Percentiles rank a stretch among this genome's conserved stretches.
These are phyloP conservation scores for Channallabes apus DNA, from an alignment of 2,797 vertebrate genomes.

Conservation along the genomic window DNA sequence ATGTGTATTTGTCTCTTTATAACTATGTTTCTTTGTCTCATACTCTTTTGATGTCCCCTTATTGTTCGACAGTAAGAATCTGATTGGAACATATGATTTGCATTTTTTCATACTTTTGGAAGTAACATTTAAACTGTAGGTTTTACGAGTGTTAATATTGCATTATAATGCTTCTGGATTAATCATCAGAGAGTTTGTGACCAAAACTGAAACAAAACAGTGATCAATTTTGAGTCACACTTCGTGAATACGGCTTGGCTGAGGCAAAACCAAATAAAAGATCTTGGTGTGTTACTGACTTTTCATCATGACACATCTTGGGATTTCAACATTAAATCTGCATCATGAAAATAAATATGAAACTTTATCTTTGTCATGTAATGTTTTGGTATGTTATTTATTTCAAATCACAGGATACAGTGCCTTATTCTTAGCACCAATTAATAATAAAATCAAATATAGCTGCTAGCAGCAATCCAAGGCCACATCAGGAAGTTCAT, in stretches of 20 bases:
- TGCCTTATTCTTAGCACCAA: too few relatives aligned
- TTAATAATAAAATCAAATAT: background rate
- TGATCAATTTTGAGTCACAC: constrained; percentile 4
- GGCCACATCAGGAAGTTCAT: background rate
- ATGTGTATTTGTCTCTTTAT: background rate
- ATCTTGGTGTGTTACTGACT: background rate
- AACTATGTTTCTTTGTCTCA: background rate
- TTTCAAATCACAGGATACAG: background rate
- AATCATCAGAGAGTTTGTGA: constrained; percentile 12
- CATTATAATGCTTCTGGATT: background rate
- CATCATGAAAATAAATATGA: background rate
- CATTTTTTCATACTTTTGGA: background rate
- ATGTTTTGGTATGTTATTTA: background rate
- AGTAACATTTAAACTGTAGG: background rate
- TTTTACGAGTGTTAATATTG: background rate
- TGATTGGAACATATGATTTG: background rate
- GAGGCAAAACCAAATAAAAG: background rate
- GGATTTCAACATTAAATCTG: background rate
- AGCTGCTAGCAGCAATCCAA: background rate
- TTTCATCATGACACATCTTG: background rate
- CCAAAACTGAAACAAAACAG: constrained; percentile 7
- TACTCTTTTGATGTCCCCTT: background rate
- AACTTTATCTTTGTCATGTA: background rate
- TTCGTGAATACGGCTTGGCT: background rate
- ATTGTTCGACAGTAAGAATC: background rate